Evolutionary conservation across 2,113 vertebrate genomes (phyloP).

Genomic region (Grammomys dolichurus): DNA sequence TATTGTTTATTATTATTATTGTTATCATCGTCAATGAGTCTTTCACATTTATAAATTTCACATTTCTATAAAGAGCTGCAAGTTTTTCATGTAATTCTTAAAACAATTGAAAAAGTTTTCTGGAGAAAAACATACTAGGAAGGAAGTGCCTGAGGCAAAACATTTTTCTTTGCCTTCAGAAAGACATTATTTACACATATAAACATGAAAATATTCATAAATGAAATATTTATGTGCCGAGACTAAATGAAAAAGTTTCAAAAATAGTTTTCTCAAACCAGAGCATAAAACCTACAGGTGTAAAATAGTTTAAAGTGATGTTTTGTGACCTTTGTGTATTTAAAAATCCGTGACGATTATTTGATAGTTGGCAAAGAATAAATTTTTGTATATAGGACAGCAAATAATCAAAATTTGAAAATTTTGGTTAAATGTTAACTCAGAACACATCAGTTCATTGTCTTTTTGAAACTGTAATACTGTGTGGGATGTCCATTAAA

Average conservation of each 20-base stretch:
- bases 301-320: background rate
- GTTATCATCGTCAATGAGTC: background rate
- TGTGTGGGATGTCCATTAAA: background rate
- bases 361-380: conserved; percentile 22
- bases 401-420: background rate
- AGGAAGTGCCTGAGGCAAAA: conserved; percentile 72
- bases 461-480: background rate
- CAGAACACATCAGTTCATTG: background rate
- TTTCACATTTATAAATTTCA: background rate
- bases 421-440: conserved; percentile 48
- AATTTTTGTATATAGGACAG: rapidly evolving
- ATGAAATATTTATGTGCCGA: conserved; percentile 75
- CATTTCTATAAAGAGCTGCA: conserved; percentile 74
- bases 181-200: conserved; percentile 73
- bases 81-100: conserved; percentile 54
- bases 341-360: conserved; percentile 12
- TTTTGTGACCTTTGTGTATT: conserved; percentile 42
- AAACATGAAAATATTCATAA: conserved; percentile 68
- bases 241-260: conserved; percentile 72
- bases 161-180: conserved; percentile 61
- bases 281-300: background rate
- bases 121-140: conserved; percentile 48
- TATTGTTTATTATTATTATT: background rate
- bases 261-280: conserved; percentile 73
- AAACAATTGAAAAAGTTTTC: conserved; percentile 76